A percentile compares a stretch with the other conserved stretches of the same genome.
Conservation (phyloP, 1,140 invertebrate genomes). For the Drosophila grimshawi region DNA sequence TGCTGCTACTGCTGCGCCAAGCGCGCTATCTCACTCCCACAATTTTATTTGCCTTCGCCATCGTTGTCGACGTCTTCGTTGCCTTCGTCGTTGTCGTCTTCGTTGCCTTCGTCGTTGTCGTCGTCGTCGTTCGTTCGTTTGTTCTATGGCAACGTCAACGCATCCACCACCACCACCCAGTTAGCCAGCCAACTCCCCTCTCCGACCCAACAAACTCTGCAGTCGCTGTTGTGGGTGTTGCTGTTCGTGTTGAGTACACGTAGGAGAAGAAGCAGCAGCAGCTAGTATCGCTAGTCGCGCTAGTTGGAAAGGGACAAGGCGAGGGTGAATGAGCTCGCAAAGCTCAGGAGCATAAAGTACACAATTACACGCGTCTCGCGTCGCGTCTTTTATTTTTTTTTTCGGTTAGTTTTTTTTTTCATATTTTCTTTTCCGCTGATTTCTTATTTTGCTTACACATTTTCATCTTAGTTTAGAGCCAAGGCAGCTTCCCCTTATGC, state of each 20-base stretch:
- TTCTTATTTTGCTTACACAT: constrained; percentile 44
- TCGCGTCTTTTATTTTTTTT: constrained; percentile 38
- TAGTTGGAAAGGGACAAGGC: constrained; percentile 33
- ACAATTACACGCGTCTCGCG: constrained; percentile 60
- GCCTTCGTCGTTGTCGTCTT: constrained; percentile 10
- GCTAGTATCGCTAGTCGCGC: neutral
- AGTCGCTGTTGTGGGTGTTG: constrained; percentile 54
- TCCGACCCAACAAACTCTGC: neutral
- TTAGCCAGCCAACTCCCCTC: neutral
- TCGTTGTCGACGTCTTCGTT: constrained; percentile 15
- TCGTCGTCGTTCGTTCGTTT: constrained; percentile 8
- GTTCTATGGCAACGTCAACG: constrained; percentile 49
- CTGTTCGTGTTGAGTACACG: constrained; percentile 9
- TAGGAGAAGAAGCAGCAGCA: neutral
- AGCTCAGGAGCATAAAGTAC: constrained; percentile 56
- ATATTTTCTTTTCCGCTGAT: constrained; percentile 37
- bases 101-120: no score
- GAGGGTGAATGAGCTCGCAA: constrained; percentile 33
- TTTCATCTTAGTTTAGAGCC: constrained; percentile 40
- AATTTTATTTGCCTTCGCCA: constrained; percentile 39
- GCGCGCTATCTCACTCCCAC: constrained; percentile 35
- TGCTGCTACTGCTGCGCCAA: constrained; percentile 41
- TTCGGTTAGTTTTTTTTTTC: constrained; percentile 26
- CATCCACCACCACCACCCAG: constrained; percentile 15
- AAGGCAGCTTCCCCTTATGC: constrained; percentile 5